Conservation (phyloP, 1,140 invertebrate genomes). For the Sesamia nonagrioides region DNA sequence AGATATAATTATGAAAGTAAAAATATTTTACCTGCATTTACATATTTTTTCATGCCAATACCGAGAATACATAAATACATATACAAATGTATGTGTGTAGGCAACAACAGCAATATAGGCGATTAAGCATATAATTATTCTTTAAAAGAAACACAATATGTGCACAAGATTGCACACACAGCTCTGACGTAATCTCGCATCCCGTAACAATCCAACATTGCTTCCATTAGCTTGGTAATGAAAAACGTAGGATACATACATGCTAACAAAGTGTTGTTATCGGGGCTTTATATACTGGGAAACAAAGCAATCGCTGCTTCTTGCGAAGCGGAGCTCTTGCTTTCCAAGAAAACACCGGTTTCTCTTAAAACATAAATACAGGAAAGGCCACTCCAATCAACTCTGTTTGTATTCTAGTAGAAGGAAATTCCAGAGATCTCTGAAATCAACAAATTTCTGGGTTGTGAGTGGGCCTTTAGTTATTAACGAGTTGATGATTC, state of each 20-base stretch:
- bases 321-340: background rate
- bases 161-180: constrained; percentile 1
- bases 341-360: constrained; percentile 14
- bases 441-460: background rate
- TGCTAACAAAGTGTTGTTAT: constrained; percentile 10
- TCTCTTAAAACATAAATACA: background rate
- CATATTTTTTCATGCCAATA: too few relatives aligned
- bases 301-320: constrained; percentile 18
- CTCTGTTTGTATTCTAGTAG: background rate
- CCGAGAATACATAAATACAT: too few relatives aligned
- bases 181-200: constrained; percentile 3
- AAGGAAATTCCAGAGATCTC: constrained; percentile 11
- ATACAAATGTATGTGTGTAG: background rate
- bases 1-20: too few relatives aligned
- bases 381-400: constrained; percentile 23
- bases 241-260: constrained; percentile 11
- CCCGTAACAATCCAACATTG: constrained; percentile 3
- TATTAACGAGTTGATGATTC: background rate
- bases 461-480: background rate
- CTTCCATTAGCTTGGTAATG: constrained; percentile 27
- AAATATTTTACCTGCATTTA: too few relatives aligned
- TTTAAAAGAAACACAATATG: constrained; percentile 15
- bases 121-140: background rate
- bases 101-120: background rate
- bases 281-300: background rate